These are phyloP conservation scores for Ochropleura leucogaster DNA, from an alignment of 2,888 invertebrate species.

Conservation along the genomic window DNA sequence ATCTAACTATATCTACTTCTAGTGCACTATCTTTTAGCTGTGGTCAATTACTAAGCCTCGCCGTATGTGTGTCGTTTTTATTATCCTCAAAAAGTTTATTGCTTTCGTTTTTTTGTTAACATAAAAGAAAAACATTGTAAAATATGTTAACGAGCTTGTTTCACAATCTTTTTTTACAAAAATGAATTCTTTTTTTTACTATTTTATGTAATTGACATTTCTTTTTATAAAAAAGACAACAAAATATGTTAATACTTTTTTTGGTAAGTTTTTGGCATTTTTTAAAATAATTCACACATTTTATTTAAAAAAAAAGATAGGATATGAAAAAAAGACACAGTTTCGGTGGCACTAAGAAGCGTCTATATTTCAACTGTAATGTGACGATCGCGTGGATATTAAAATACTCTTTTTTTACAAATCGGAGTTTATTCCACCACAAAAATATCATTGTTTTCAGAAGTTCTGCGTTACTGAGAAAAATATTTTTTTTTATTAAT, in stretches of 20 bases:
- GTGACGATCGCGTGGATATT: constrained; percentile 86
- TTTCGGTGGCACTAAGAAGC: constrained; percentile 83
- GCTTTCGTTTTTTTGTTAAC: constrained; percentile 38
- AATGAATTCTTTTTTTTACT: constrained; percentile 39
- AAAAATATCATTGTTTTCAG: constrained; percentile 90
- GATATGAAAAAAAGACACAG: constrained; percentile 76
- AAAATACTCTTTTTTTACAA: constrained; percentile 86
- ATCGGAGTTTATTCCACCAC: constrained; percentile 82
- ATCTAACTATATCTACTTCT: constrained; percentile 88
- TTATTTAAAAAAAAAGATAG: constrained; percentile 19
- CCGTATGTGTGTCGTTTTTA: constrained; percentile 77
- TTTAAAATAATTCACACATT: constrained; percentile 35
- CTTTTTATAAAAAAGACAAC: constrained; percentile 37
- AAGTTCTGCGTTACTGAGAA: constrained; percentile 85
- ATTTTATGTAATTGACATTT: constrained; percentile 61
- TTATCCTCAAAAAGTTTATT: constrained; percentile 47
- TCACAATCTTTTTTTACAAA: constrained; percentile 41
- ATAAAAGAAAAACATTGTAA: constrained; percentile 20
- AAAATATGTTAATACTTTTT: not conserved
- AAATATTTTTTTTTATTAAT: constrained; percentile 80
- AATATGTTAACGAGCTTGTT: constrained; percentile 14
- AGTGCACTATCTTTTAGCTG: constrained; percentile 89
- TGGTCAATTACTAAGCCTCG: constrained; percentile 86
- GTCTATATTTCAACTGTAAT: constrained; percentile 75
- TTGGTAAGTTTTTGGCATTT: constrained; percentile 44